Conservation (phyloP, 2,888 invertebrate genomes). For the Scaptomyza reducta region DNA sequence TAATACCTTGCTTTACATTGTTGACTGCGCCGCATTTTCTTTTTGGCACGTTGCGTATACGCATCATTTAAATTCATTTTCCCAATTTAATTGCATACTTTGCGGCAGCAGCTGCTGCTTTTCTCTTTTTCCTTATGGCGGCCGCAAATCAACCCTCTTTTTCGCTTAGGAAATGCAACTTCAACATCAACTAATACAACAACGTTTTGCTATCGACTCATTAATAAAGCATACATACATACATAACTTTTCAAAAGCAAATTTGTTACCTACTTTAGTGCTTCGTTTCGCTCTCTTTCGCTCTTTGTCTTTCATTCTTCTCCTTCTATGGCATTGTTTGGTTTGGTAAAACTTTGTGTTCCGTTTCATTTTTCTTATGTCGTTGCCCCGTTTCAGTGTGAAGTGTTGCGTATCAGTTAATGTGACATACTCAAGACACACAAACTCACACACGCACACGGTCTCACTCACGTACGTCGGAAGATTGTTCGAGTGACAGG, state of each 20-base stretch:
- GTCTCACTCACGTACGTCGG: slow-evolving; percentile 13
- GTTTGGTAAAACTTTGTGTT: slow-evolving; percentile 26
- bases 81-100: slow-evolving; percentile 61
- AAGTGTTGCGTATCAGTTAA: slow-evolving; percentile 79
- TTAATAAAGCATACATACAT: slow-evolving; percentile 61
- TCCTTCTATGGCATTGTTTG: slow-evolving; percentile 4
- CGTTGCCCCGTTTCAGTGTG: slow-evolving; percentile 68
- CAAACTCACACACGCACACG: neutral
- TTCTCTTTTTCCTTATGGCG: slow-evolving; percentile 34
- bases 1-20: slow-evolving; percentile 29
- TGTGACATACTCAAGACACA: slow-evolving; percentile 61
- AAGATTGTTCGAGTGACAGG: slow-evolving; percentile 35
- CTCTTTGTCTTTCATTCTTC: neutral
- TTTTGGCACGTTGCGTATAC: slow-evolving; percentile 40
- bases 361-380: slow-evolving; percentile 41
- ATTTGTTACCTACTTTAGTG: slow-evolving; percentile 41
- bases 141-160: neutral
- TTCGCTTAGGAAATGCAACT: slow-evolving; percentile 36
- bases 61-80: slow-evolving; percentile 63
- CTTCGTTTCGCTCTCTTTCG: neutral
- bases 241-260: slow-evolving; percentile 25
- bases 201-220: slow-evolving; percentile 49
- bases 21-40: slow-evolving; percentile 27
- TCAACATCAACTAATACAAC: slow-evolving; percentile 12
- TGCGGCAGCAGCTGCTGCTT: slow-evolving; percentile 49